phyloP scores from a whole-genome alignment of 2,113 vertebrate genomes.

The Lasiurus borealis region DNA sequence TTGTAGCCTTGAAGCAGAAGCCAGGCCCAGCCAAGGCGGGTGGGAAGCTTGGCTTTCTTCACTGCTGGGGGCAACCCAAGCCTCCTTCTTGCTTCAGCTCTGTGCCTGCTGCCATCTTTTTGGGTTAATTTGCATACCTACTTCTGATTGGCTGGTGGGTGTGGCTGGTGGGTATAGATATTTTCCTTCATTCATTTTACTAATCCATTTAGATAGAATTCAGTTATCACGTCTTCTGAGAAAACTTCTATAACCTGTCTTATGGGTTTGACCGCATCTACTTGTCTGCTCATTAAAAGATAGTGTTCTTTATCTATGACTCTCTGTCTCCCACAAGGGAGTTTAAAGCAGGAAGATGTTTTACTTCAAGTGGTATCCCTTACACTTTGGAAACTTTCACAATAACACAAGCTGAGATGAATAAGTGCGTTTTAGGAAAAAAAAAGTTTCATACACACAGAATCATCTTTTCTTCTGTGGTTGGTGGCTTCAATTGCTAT shows the following conservation, averaged over 20 bases:
- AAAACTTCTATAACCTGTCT: neutral
- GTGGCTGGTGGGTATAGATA: too few relatives aligned
- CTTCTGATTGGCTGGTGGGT: too few relatives aligned
- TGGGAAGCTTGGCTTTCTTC: too few relatives aligned
- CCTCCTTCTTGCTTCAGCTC: too few relatives aligned
- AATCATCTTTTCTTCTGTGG: neutral
- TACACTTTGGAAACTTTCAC: neutral
- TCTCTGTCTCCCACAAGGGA: neutral
- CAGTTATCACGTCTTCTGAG: neutral
- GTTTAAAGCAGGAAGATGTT: neutral
- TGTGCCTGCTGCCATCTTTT: too few relatives aligned
- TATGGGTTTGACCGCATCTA: neutral
- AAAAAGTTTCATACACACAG: neutral
- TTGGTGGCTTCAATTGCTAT: neutral
- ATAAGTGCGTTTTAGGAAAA: neutral
- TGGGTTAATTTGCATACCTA: too few relatives aligned
- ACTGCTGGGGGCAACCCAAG: too few relatives aligned
- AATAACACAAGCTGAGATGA: neutral
- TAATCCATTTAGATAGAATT: neutral
- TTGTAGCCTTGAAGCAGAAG: too few relatives aligned
- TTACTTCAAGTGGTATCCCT: neutral
- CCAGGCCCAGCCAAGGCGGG: too few relatives aligned
- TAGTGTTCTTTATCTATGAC: neutral
- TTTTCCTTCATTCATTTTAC: neutral
- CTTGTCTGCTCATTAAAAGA: neutral